Conservation (phyloP, 2,113 vertebrate genomes). For the Sciurus niger region DNA sequence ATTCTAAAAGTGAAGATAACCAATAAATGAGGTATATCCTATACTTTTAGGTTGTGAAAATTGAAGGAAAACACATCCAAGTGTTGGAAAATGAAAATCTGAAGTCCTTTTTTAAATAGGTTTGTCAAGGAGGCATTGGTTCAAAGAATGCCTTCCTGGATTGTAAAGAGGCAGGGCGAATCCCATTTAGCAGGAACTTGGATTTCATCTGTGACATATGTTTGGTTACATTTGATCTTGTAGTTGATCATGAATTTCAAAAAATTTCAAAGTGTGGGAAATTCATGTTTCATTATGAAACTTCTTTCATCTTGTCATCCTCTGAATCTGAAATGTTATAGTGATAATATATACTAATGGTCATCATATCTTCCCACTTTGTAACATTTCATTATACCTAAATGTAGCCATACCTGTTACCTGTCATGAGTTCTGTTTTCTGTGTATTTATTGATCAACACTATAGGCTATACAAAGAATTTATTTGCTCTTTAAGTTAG, state of each 20-base stretch:
- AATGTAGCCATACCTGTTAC: not conserved
- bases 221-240: conserved; percentile 26
- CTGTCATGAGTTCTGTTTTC: not conserved
- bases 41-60: not conserved
- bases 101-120: not conserved
- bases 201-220: not conserved
- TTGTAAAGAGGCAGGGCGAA: not conserved
- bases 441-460: not conserved
- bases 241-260: not conserved
- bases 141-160: not conserved
- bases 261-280: not conserved
- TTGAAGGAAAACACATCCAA: not conserved
- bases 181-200: not conserved
- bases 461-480: not conserved
- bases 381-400: not conserved
- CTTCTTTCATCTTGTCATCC: not conserved
- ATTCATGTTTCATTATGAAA: conserved; percentile 14
- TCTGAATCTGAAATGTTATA: not conserved
- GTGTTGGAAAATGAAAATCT: not conserved
- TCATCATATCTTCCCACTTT: not conserved
- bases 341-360: not conserved
- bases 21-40: not conserved
- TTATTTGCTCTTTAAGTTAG: not conserved
- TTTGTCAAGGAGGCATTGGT: not conserved
- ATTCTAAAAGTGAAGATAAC: not conserved